A percentile compares a stretch with the other conserved stretches of the same genome.
These are phyloP conservation scores for Spheniscus humboldti DNA, from an alignment of 2,797 vertebrate species.

Conservation along the genomic window DNA sequence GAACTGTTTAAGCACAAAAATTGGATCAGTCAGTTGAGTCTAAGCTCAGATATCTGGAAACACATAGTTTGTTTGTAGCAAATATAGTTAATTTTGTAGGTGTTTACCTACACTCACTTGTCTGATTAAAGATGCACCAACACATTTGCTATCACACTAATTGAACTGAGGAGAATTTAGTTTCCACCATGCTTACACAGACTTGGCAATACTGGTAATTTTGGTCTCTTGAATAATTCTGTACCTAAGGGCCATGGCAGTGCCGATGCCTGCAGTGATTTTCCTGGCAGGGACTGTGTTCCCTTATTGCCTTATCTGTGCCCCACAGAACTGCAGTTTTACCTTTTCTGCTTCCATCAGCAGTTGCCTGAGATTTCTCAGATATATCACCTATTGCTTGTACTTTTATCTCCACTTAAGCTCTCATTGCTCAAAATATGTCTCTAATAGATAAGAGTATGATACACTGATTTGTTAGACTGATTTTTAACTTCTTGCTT, in stretches of 20 bases:
- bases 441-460: constrained; percentile 5
- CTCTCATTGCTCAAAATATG: constrained; percentile 17
- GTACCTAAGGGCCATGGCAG: background rate
- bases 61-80: background rate
- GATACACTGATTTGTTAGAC: background rate
- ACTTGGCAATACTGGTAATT: background rate
- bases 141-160: background rate
- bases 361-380: background rate
- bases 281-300: background rate
- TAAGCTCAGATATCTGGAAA: background rate
- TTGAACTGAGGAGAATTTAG: background rate
- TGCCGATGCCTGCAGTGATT: background rate
- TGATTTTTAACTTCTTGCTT: constrained; percentile 16
- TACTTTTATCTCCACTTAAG: constrained; percentile 20
- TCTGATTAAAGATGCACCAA: background rate
- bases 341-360: constrained; percentile 41
- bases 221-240: background rate
- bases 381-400: constrained; percentile 5
- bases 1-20: background rate
- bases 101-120: background rate
- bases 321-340: background rate
- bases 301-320: background rate
- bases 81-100: background rate
- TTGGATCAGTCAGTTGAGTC: background rate
- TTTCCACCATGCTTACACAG: background rate